Base-by-base conservation (phyloP, 1,140 invertebrate genomes). In the Cylas formicarius region DNA sequence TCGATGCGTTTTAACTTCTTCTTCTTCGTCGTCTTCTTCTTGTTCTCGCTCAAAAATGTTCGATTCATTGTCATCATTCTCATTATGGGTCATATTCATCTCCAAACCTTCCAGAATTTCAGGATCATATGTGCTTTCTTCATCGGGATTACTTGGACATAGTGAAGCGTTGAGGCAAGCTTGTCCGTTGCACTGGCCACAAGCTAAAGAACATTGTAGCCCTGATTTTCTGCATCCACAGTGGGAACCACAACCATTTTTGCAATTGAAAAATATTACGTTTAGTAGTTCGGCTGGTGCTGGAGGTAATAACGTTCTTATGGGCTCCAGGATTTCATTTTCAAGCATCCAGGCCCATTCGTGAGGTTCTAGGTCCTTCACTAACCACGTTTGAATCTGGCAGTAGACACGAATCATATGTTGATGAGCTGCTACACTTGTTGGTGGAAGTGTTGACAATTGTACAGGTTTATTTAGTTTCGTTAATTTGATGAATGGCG, bases 321-420 rank as follows among this genome's bases (percentile, higher is more conserved):
- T 59, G 37, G 66, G 63, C 41, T 61, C 43, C 48, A 68, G 44
- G 24, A 61, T 49, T 44, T 52, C 46, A 47, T 62, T 56, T 53
- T 44, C 40, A 28, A 58, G 24, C 41, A 38, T 49, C 65, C 61
- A 67, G 31, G 55, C 62, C 60, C 61, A 69, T n/a, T n/a, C n/a
- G n/a, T n/a, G n/a, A n/a, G n/a, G n/a, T n/a, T n/a, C n/a, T n/a
- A n/a, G n/a, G n/a, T n/a, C n/a, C n/a, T n/a, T n/a, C n/a, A n/a
- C n/a, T n/a, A n/a, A n/a, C n/a, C n/a, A n/a, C n/a, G n/a, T n/a
- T n/a, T n/a, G n/a, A n/a, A n/a, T n/a, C n/a, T n/a, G n/a, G n/a
- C n/a, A n/a, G n/a, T n/a, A n/a, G n/a, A n/a, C n/a, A n/a, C n/a
- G n/a, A n/a, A n/a, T n/a, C n/a, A n/a, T n/a, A n/a, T n/a, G n/a